A percentile compares a stretch with the other conserved stretches of the same genome.
Conservation (phyloP, 1,140 invertebrate genomes). For the Centruroides sculpturatus region DNA sequence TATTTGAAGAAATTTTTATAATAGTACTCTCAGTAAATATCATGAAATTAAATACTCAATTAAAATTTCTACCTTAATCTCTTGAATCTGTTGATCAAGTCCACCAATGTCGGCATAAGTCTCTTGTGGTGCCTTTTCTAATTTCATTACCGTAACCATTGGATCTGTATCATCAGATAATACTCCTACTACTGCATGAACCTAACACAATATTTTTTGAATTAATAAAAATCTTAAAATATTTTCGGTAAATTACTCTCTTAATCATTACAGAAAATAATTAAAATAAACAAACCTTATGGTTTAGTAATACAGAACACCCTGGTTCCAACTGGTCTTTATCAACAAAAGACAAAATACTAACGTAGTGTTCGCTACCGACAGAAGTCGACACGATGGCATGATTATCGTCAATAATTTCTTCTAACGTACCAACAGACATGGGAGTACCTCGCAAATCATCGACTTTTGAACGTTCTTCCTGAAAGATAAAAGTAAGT, state of each 20-base stretch:
- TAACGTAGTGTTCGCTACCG: slow-evolving; percentile 98
- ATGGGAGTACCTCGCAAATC: slow-evolving; percentile 97
- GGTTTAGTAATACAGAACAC: slow-evolving; percentile 95
- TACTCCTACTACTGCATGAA: slow-evolving; percentile 96
- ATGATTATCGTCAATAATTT: slow-evolving; percentile 99
- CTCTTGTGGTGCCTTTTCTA: slow-evolving; percentile 99
- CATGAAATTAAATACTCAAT: too few species aligned
- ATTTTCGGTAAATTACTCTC: too few species aligned
- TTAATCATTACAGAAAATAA: too few species aligned
- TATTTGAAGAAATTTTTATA: too few species aligned
- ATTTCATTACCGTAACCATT: slow-evolving; percentile 99
- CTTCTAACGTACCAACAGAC: slow-evolving; percentile 98
- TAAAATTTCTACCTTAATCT: slow-evolving; percentile 57
- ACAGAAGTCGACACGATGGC: slow-evolving; percentile 99
- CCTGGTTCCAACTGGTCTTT: slow-evolving; percentile 99
- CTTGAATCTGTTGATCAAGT: slow-evolving; percentile 98
- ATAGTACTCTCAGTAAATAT: too few species aligned
- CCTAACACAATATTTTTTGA: slow-evolving; percentile 25
- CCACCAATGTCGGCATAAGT: slow-evolving; percentile 99
- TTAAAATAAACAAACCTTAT: slow-evolving; percentile 58
- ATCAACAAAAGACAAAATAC: slow-evolving; percentile 97
- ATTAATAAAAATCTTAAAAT: too few species aligned
- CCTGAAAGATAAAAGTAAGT: slow-evolving; percentile 31
- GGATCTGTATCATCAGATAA: slow-evolving; percentile 99
- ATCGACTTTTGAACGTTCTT: slow-evolving; percentile 88